Evolutionary conservation across 2,113 vertebrate species (phyloP).

Genomic region (Scomber colias): DNA sequence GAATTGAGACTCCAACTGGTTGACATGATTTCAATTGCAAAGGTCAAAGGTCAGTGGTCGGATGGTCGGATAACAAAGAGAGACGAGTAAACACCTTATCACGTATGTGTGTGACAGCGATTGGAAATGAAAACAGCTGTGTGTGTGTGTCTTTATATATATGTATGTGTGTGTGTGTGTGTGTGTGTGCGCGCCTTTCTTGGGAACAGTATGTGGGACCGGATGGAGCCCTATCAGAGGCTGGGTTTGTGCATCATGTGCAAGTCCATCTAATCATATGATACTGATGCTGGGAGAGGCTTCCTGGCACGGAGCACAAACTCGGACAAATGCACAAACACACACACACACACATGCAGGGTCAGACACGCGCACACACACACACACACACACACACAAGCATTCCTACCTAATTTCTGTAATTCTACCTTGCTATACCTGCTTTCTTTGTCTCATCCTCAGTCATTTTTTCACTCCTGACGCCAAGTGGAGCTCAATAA

Average conservation of each 20-base stretch:
- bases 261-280: constrained; percentile 81
- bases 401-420: background rate
- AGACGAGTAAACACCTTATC: constrained; percentile 53
- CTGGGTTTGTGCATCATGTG: constrained; percentile 75
- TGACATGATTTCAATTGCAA: constrained; percentile 6
- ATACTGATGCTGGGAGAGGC: constrained; percentile 76
- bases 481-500: background rate
- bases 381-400: background rate
- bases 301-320: constrained; percentile 67
- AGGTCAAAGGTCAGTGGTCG: constrained; percentile 51
- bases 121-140: constrained; percentile 60
- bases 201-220: constrained; percentile 63
- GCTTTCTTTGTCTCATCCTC: background rate
- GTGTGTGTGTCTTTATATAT: constrained; percentile 27
- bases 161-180: constrained; percentile 28
- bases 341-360: constrained; percentile 18
- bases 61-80: constrained; percentile 19
- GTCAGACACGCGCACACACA: constrained; percentile 4
- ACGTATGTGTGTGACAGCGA: constrained; percentile 19
- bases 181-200: constrained; percentile 31
- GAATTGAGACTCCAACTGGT: background rate
- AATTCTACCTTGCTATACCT: background rate
- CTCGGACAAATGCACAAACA: constrained; percentile 10
- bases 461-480: background rate
- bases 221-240: constrained; percentile 70